Evolutionary conservation across 2,797 vertebrate genomes (phyloP).

Genomic region (Cryptoblepharus egeriae): DNA sequence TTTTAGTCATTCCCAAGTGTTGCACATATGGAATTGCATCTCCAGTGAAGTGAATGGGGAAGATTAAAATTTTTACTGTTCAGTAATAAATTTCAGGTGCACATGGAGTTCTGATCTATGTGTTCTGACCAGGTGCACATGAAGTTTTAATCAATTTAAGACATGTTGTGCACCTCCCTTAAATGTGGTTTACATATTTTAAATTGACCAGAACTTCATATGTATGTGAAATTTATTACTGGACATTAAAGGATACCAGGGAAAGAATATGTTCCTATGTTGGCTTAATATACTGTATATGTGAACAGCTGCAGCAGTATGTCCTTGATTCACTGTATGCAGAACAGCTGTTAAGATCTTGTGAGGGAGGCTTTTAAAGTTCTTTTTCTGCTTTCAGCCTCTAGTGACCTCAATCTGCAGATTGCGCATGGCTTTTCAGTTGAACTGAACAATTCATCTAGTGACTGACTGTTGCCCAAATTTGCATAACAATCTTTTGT

Average conservation of each 20-base stretch:
- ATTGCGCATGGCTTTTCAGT: conserved; percentile 16
- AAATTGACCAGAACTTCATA: not conserved
- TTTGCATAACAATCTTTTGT: conserved; percentile 30
- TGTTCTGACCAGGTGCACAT: no score
- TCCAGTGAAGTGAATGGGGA: no score
- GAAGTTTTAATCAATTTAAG: no score
- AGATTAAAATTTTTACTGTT: no score
- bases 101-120: no score
- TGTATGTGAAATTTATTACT: not conserved
- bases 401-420: not conserved
- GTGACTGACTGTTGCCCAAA: conserved; percentile 27
- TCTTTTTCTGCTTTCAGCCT: not conserved
- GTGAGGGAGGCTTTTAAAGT: not conserved
- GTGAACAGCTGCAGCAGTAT: conserved; percentile 11
- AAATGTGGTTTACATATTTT: no score
- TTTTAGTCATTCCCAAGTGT: no score
- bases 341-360: not conserved
- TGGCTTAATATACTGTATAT: conserved; percentile 1
- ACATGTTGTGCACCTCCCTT: no score
- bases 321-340: not conserved
- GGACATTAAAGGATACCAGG: not conserved
- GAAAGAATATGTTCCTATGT: conserved; percentile 14
- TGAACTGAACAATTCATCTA: not conserved
- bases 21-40: not conserved
- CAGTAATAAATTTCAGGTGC: no score